Evolutionary conservation across 92 coral and sea anemone species (phyloP).

Genomic region (Parazoanthus atlanticus): DNA sequence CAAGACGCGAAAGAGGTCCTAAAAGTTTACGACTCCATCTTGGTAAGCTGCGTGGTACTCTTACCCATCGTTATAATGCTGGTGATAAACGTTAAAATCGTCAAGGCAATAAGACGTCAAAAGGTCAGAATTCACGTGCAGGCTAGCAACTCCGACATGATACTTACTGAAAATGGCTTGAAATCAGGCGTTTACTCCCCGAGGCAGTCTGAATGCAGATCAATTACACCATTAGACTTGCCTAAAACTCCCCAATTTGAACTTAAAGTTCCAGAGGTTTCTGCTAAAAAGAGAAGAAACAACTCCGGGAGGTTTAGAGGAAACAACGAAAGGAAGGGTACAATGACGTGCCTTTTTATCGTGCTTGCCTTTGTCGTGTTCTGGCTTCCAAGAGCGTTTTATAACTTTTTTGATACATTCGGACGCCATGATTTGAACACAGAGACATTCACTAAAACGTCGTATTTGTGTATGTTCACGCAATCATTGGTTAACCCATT

Average conservation of each 20-base stretch:
- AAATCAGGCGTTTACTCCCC: background rate
- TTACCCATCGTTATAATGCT: constrained; percentile 21
- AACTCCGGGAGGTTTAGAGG: background rate
- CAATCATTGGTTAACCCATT: constrained; percentile 37
- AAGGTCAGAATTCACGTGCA: background rate
- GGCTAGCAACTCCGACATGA: background rate
- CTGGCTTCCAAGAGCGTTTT: constrained; percentile 39
- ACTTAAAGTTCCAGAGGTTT: constrained; percentile 7
- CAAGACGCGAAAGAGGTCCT: background rate
- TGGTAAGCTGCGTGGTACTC: constrained; percentile 25
- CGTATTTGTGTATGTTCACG: constrained; percentile 21
- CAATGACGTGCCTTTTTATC: constrained; percentile 31
- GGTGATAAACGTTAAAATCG: constrained; percentile 23
- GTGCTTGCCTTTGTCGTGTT: constrained; percentile 35
- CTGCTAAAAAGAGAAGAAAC: background rate
- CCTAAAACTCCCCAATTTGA: background rate
- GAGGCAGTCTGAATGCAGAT: background rate
- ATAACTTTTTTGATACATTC: constrained; percentile 25
- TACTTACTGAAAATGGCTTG: background rate
- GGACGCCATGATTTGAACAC: constrained; percentile 21
- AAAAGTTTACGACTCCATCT: constrained; percentile 6
- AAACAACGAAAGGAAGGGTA: constrained; percentile 30
- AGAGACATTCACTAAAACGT: constrained; percentile 29
- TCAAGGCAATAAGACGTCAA: constrained; percentile 29
- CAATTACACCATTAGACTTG: background rate